Percentiles rank a stretch among this genome's conserved stretches.
These are phyloP conservation scores for Bradypodion ventrale DNA, from an alignment of 2,797 vertebrate genomes.

Conservation along the genomic window DNA sequence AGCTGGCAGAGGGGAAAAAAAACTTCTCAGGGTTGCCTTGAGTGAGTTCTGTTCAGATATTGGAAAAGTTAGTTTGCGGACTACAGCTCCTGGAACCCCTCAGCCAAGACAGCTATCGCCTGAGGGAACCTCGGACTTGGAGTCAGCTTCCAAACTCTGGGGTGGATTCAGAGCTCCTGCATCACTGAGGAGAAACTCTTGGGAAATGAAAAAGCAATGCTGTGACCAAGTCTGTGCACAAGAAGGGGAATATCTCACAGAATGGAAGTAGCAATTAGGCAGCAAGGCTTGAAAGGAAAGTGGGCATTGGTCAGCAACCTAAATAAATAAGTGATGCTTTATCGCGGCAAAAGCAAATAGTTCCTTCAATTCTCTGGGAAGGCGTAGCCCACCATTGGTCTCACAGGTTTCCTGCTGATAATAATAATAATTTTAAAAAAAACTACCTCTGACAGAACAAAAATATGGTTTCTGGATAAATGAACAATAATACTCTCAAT, in stretches of 20 bases:
- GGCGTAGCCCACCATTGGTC: conserved; percentile 2
- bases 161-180: neutral
- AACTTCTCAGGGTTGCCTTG: no score
- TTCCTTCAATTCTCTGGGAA: neutral
- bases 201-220: neutral
- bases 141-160: neutral
- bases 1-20: no score
- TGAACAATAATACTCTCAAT: neutral
- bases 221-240: neutral
- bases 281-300: neutral
- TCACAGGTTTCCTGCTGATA: conserved; percentile 1
- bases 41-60: no score
- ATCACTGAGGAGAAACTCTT: neutral
- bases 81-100: neutral
- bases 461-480: neutral
- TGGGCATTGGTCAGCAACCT: neutral
- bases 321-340: neutral
- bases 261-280: neutral
- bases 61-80: neutral
- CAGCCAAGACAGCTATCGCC: neutral
- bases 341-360: neutral
- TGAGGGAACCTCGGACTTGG: neutral
- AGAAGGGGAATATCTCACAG: neutral
- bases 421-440: neutral
- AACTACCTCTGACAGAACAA: neutral